These are phyloP conservation scores for Acropora yongei DNA, from an alignment of 64 coral and sea anemone genomes.

Conservation along the genomic window DNA sequence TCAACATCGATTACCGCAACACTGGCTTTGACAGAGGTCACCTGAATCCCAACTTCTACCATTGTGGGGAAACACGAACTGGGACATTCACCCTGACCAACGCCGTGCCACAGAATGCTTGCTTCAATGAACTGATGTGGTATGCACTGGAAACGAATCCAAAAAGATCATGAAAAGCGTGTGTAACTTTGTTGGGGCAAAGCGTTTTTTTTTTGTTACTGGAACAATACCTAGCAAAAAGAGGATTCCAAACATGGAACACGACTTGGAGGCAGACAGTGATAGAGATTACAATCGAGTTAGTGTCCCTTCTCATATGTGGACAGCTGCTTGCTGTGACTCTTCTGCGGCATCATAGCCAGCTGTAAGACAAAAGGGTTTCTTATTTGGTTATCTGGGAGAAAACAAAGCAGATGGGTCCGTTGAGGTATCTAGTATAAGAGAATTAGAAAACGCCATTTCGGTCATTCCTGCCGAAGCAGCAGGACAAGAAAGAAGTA, in stretches of 20 bases:
- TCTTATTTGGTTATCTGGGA: constrained; percentile 40
- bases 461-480: too few relatives aligned
- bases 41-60: constrained; percentile 56
- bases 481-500: too few relatives aligned
- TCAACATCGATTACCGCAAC: constrained; percentile 17
- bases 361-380: too few relatives aligned
- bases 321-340: constrained; percentile 60
- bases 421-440: background rate
- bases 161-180: background rate
- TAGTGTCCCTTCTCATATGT: constrained; percentile 35
- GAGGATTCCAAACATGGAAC: constrained; percentile 13
- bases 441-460: background rate
- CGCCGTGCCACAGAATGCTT: constrained; percentile 37
- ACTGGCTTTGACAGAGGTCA: constrained; percentile 43
- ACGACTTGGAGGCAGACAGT: constrained; percentile 21
- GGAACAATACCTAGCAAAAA: background rate
- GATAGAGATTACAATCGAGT: constrained; percentile 39
- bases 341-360: background rate
- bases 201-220: constrained; percentile 27
- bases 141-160: background rate
- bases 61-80: background rate
- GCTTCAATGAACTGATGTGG: constrained; percentile 40
- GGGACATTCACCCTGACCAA: constrained; percentile 41
- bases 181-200: background rate
- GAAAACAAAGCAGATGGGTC: background rate